Evolutionary conservation across 92 coral and sea anemone genomes (phyloP).

Genomic region (Paragorgia papillata): DNA sequence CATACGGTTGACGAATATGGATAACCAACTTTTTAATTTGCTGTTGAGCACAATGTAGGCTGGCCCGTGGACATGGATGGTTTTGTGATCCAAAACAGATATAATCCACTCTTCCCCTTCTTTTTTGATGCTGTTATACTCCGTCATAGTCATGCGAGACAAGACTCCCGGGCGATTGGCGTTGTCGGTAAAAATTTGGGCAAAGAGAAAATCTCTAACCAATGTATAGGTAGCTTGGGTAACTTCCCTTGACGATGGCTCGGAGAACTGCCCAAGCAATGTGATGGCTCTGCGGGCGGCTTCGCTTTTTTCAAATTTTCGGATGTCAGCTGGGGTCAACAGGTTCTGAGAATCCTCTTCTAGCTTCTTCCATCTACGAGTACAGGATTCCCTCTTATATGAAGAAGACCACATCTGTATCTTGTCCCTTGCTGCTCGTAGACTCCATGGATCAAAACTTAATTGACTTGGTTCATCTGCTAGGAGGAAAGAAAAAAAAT

Average conservation of each 20-base stretch:
- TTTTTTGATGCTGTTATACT: slow-evolving; percentile 29
- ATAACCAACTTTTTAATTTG: slow-evolving; percentile 52
- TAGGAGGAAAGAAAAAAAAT: slow-evolving; percentile 55
- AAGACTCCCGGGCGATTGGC: slow-evolving; percentile 64
- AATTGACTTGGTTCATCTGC: slow-evolving; percentile 60
- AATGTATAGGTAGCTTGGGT: slow-evolving; percentile 58
- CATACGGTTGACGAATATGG: slow-evolving; percentile 33
- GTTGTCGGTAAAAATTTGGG: slow-evolving; percentile 59
- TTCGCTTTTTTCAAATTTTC: slow-evolving; percentile 47
- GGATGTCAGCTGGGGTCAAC: slow-evolving; percentile 41
- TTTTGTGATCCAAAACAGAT: slow-evolving; percentile 58
- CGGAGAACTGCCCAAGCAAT: slow-evolving; percentile 43
- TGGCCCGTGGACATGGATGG: slow-evolving; percentile 60
- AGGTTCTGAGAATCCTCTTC: slow-evolving; percentile 38
- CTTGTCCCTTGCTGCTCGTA: slow-evolving; percentile 51
- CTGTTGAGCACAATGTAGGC: slow-evolving; percentile 55
- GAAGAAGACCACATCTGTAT: slow-evolving; percentile 47
- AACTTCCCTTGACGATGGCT: slow-evolving; percentile 25
- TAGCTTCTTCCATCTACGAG: slow-evolving; percentile 57
- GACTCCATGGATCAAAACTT: slow-evolving; percentile 33
- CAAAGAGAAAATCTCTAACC: slow-evolving; percentile 61
- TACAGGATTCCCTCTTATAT: slow-evolving; percentile 39
- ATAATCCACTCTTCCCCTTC: slow-evolving; percentile 51
- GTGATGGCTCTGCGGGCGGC: slow-evolving; percentile 51
- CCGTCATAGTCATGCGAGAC: slow-evolving; percentile 57